Conservation (phyloP, 2,797 vertebrate genomes). For the Anolis apletophallus region DNA sequence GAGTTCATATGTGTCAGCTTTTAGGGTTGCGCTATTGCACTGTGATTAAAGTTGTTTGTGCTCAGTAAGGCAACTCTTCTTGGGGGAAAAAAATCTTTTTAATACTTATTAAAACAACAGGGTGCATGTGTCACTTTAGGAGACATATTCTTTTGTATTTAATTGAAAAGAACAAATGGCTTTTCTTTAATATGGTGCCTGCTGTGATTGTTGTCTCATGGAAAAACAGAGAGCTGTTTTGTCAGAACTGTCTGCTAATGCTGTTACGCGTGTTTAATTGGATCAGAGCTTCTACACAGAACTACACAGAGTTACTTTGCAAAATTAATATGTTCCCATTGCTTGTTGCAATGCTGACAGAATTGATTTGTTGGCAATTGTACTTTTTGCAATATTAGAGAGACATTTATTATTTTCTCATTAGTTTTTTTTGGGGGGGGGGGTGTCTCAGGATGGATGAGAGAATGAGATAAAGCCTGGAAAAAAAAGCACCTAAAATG, state of each 20-base stretch:
- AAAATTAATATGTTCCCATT: neutral
- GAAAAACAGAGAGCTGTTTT: neutral
- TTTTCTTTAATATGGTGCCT: neutral
- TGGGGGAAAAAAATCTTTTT: neutral
- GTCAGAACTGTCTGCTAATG: neutral
- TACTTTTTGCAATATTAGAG: neutral
- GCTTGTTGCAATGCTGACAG: neutral
- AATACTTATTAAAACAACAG: neutral
- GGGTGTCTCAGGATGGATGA: too few species aligned
- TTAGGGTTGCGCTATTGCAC: neutral
- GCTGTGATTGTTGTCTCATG: neutral
- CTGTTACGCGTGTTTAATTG: neutral
- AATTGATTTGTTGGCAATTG: neutral
- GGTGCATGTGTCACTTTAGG: neutral
- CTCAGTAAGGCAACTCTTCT: too few species aligned
- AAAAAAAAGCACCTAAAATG: neutral
- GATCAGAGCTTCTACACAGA: neutral
- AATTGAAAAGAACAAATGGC: neutral
- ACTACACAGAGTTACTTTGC: neutral
- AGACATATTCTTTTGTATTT: neutral
- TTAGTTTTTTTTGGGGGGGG: neutral
- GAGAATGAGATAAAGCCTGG: too few species aligned
- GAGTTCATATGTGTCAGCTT: neutral
- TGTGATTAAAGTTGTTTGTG: too few species aligned
- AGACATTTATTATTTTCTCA: neutral